Evolutionary conservation across 1,140 invertebrate species (phyloP).

Genomic region (Aleiodes sp.): DNA sequence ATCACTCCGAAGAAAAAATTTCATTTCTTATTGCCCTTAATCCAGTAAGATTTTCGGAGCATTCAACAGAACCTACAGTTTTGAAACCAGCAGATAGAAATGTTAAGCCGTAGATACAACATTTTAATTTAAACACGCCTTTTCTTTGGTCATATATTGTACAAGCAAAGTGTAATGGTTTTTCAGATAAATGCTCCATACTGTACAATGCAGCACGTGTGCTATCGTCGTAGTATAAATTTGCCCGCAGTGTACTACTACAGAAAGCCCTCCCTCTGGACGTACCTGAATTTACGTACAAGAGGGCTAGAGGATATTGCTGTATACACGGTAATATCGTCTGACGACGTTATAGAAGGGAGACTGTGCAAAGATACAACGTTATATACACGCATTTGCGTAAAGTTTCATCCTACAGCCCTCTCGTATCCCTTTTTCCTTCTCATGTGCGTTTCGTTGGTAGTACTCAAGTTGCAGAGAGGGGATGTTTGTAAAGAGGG

Average conservation of each 20-base stretch:
- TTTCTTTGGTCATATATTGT: not conserved
- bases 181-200: not conserved
- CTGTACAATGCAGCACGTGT: not conserved
- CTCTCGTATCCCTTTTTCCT: constrained; percentile 1
- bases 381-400: constrained; percentile 5
- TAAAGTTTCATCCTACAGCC: constrained; percentile 18
- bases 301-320: constrained; percentile 13
- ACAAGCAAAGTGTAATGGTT: not conserved
- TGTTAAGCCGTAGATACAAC: not conserved
- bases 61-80: too few species aligned
- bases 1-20: too few species aligned
- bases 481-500: constrained; percentile 3
- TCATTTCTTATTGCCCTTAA: too few species aligned
- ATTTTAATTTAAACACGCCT: not conserved
- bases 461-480: constrained; percentile 14
- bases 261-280: not conserved
- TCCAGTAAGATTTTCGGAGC: too few species aligned
- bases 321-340: constrained; percentile 19
- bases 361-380: constrained; percentile 12
- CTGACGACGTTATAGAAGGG: not conserved
- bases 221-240: constrained; percentile 23
- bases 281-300: constrained; percentile 34
- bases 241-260: not conserved
- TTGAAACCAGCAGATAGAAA: not conserved
- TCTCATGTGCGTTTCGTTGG: constrained; percentile 9